These are phyloP conservation scores for Andrena bucephala DNA, from an alignment of 2,888 invertebrate species.

Conservation along the genomic window DNA sequence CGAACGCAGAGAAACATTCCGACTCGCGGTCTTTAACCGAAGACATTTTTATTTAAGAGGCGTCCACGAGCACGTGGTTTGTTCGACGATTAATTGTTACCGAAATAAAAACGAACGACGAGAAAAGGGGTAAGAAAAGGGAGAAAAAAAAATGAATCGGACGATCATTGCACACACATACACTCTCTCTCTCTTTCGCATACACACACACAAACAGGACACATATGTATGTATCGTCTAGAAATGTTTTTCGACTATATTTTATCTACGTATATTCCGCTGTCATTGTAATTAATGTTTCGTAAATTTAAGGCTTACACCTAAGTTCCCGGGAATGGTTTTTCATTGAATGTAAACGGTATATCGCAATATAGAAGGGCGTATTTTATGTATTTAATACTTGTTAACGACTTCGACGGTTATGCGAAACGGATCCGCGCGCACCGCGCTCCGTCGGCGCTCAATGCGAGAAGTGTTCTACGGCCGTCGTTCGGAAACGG, in stretches of 20 bases:
- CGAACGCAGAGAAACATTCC: constrained; percentile 57
- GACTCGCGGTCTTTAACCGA: constrained; percentile 22
- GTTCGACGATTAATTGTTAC: constrained; percentile 50
- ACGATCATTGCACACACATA: constrained; percentile 45
- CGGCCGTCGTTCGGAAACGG: constrained; percentile 18
- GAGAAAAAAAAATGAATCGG: constrained; percentile 14
- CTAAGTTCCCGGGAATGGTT: constrained; percentile 61
- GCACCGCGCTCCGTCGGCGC: constrained; percentile 35
- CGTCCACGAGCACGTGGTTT: constrained; percentile 47
- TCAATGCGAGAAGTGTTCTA: constrained; percentile 21
- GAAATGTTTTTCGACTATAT: constrained; percentile 56
- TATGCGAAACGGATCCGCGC: constrained; percentile 44
- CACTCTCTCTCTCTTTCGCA: not conserved
- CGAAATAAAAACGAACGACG: constrained; percentile 26
- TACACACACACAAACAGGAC: not conserved
- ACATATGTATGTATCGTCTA: constrained; percentile 46
- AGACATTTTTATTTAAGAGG: constrained; percentile 49
- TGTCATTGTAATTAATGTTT: constrained; percentile 71
- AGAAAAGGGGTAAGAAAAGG: not conserved
- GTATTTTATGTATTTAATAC: constrained; percentile 68
- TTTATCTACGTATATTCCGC: constrained; percentile 63
- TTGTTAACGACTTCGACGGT: constrained; percentile 66
- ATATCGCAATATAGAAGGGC: constrained; percentile 62
- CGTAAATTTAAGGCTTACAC: constrained; percentile 69
- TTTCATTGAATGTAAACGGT: constrained; percentile 62